phyloP scores from a whole-genome alignment of 2,888 invertebrate genomes.

The Actias luna region DNA sequence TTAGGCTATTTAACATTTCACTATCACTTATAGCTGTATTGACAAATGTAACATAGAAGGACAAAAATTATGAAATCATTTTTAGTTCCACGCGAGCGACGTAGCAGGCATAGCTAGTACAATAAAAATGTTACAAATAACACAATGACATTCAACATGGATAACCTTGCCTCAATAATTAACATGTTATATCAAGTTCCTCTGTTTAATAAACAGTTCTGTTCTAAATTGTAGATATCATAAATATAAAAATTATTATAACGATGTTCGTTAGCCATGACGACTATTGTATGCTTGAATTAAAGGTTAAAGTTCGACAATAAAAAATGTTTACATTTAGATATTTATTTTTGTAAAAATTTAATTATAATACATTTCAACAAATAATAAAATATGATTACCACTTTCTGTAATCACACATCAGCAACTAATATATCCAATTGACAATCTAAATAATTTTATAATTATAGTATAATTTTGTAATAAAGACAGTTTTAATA shows the following conservation, averaged over 20 bases:
- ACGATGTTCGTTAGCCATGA: not conserved
- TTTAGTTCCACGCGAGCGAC: too few species aligned
- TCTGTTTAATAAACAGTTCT: not conserved
- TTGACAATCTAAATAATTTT: not conserved
- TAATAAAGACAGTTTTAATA: too few species aligned
- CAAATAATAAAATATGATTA: not conserved
- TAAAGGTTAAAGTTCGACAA: not conserved
- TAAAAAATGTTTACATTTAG: not conserved
- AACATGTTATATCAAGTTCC: slow-evolving; percentile 9
- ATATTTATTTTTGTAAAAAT: not conserved
- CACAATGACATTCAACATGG: slow-evolving; percentile 7
- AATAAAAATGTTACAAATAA: slow-evolving; percentile 10
- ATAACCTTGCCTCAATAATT: slow-evolving; percentile 6
- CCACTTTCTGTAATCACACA: not conserved
- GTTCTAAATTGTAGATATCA: not conserved
- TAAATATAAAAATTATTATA: not conserved
- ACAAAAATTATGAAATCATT: too few species aligned
- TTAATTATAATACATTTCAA: not conserved
- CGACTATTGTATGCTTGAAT: not conserved
- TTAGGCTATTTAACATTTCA: too few species aligned
- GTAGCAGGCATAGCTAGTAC: too few species aligned
- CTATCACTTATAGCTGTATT: too few species aligned
- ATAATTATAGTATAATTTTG: not conserved
- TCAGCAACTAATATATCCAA: not conserved
- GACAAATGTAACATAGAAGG: too few species aligned